These are phyloP conservation scores for Oncorhynchus keta DNA, from an alignment of 2,113 vertebrate genomes.

Conservation along the genomic window DNA sequence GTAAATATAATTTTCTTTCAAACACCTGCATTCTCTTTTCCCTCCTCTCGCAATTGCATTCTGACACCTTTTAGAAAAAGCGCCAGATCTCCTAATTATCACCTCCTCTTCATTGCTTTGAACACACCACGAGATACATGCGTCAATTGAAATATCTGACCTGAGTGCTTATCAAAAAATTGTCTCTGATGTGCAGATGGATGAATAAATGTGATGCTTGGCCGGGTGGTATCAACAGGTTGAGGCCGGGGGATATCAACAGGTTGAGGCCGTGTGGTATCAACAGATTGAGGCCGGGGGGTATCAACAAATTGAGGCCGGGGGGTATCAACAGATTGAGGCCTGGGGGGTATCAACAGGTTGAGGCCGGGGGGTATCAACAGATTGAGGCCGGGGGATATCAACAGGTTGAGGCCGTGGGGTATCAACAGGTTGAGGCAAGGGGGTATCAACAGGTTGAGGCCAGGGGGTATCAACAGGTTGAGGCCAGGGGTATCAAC, in stretches of 20 bases:
- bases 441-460: too few species aligned
- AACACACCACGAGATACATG: not conserved
- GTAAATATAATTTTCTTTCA: not conserved
- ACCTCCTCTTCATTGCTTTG: conserved; percentile 1
- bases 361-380: too few species aligned
- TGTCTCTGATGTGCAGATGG: not conserved
- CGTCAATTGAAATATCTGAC: conserved; percentile 12
- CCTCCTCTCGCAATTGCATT: not conserved
- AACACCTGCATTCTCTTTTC: not conserved
- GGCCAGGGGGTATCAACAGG: too few species aligned
- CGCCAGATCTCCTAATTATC: conserved; percentile 22
- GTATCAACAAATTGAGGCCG: too few species aligned
- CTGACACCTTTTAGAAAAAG: conserved; percentile 10
- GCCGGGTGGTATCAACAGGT: conserved; percentile 6
- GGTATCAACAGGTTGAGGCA: too few species aligned
- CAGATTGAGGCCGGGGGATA: too few species aligned
- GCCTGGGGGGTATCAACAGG: too few species aligned
- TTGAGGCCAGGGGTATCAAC: too few species aligned
- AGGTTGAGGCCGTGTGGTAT: too few species aligned
- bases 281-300: too few species aligned
- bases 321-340: too few species aligned
- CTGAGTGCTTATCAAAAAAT: not conserved
- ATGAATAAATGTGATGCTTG: not conserved
- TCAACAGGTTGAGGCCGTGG: too few species aligned
- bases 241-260: not conserved